Evolutionary conservation across 35 echinoderm and acorn worm species (phyloP).

Genomic region (Chiridota heheva): DNA sequence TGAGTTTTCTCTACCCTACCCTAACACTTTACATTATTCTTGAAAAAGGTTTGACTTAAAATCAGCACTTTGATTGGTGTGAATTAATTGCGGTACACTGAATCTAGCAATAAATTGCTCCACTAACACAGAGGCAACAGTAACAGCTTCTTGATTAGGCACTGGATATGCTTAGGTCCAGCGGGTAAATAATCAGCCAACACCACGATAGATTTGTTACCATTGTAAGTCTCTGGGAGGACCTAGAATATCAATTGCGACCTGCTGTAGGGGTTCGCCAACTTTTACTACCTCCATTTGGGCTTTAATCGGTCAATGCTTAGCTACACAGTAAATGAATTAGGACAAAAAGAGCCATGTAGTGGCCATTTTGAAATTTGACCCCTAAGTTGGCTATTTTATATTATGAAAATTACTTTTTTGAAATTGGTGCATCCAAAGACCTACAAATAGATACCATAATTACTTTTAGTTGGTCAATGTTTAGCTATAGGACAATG

Average conservation of each 20-base stretch:
- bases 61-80: conserved; percentile 14
- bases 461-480: no score
- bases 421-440: no score
- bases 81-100: neutral
- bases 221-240: conserved; percentile 41
- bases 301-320: no score
- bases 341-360: no score
- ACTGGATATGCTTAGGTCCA: conserved; percentile 34
- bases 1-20: neutral
- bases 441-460: no score
- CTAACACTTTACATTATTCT: neutral
- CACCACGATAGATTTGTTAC: conserved; percentile 42
- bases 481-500: no score
- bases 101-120: conserved; percentile 22
- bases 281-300: neutral
- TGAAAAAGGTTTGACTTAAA: conserved; percentile 10
- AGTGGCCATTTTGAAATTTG: no score
- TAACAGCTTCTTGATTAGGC: conserved; percentile 25
- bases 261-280: conserved; percentile 3
- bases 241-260: conserved; percentile 44
- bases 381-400: no score
- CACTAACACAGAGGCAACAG: conserved; percentile 14
- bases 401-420: no score
- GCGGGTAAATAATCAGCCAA: conserved; percentile 43
- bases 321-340: no score